These are phyloP conservation scores for Octomys mimax DNA, from an alignment of 2,797 vertebrate genomes.

Conservation along the genomic window DNA sequence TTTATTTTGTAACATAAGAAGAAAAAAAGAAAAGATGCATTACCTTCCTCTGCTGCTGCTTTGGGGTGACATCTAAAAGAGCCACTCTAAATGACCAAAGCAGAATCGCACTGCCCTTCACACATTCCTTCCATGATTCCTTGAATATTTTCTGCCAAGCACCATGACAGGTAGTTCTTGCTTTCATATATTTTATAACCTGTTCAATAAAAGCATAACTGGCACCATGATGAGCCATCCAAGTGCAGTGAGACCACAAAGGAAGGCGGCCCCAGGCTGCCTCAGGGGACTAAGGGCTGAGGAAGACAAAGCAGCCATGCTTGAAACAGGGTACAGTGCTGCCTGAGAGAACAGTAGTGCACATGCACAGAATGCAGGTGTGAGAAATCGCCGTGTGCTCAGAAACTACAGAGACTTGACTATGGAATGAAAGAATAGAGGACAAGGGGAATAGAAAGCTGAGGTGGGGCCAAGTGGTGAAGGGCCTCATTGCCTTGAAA, in stretches of 20 bases:
- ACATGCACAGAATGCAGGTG: background rate
- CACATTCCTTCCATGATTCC: background rate
- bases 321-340: background rate
- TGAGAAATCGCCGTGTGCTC: background rate
- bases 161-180: background rate
- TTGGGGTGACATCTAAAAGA: background rate
- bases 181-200: background rate
- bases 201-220: background rate
- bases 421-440: background rate
- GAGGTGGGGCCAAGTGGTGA: background rate
- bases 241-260: background rate
- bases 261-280: background rate
- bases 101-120: background rate
- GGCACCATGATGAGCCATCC: background rate
- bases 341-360: background rate
- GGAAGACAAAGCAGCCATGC: background rate
- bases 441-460: background rate
- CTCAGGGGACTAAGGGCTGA: background rate
- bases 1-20: conserved; percentile 34
- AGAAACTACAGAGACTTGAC: background rate
- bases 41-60: background rate
- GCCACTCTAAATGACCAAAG: background rate
- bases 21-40: background rate
- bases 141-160: background rate
- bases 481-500: background rate